Evolutionary conservation across 2,113 vertebrate species (phyloP).

Genomic region (Menidia beryllina): DNA sequence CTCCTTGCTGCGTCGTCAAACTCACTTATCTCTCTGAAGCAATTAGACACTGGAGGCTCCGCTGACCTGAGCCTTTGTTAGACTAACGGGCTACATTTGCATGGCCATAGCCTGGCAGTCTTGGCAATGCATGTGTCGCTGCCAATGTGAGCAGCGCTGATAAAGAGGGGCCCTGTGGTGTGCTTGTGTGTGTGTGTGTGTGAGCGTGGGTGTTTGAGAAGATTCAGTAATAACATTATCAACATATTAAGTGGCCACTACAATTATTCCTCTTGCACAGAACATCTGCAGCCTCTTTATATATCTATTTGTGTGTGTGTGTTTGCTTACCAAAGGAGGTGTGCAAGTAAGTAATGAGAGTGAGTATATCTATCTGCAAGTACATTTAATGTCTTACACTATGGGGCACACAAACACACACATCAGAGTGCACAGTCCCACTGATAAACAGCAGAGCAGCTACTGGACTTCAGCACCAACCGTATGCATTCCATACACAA

Average conservation of each 20-base stretch:
- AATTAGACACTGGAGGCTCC: conserved; percentile 85
- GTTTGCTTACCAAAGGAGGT: conserved; percentile 7
- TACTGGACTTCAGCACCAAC: conserved; percentile 22
- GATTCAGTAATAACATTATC: conserved; percentile 28
- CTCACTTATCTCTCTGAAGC: conserved; percentile 83
- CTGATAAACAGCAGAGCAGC: conserved; percentile 24
- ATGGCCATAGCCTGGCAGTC: conserved; percentile 72
- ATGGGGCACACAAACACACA: background rate
- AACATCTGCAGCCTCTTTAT: background rate
- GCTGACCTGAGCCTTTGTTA: conserved; percentile 83
- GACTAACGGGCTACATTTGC: conserved; percentile 76
- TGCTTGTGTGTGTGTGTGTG: conserved; percentile 18
- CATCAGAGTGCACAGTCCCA: background rate
- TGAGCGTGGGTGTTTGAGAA: conserved; percentile 11
- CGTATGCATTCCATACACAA: conserved; percentile 28
- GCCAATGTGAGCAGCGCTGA: conserved; percentile 81
- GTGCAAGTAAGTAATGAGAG: background rate
- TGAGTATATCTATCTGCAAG: conserved; percentile 39
- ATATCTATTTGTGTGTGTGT: conserved; percentile 8
- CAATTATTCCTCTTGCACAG: conserved; percentile 24
- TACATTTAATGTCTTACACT: conserved; percentile 33
- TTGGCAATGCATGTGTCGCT: conserved; percentile 67
- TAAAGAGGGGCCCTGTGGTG: conserved; percentile 72
- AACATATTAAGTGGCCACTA: conserved; percentile 51
- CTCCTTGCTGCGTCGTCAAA: conserved; percentile 76